Conservation (phyloP, 2,888 invertebrate genomes). For the Frankliniella fusca region DNA sequence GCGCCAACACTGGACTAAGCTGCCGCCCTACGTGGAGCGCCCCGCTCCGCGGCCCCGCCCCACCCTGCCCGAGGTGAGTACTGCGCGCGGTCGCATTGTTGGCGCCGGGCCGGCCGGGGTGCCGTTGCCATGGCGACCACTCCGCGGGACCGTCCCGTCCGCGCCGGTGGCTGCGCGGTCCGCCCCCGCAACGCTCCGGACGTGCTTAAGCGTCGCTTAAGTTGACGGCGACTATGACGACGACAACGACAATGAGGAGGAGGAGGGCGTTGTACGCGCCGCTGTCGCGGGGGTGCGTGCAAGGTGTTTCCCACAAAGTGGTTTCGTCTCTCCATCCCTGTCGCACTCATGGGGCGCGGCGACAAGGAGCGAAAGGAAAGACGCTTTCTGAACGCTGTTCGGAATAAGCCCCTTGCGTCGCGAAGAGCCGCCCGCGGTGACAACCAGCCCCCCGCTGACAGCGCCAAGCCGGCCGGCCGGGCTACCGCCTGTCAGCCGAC, state of each 20-base stretch:
- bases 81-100: neutral
- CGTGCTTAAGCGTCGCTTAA: too few species aligned
- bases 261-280: neutral
- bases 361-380: too few species aligned
- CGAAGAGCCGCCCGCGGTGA: neutral
- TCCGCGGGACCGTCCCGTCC: neutral
- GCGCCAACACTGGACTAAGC: neutral
- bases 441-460: neutral
- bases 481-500: neutral
- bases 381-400: too few species aligned
- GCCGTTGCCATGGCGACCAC: neutral
- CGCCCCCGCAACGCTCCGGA: neutral
- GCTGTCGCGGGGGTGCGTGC: neutral
- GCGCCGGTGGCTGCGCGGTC: neutral
- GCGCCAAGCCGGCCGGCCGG: neutral
- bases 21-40: neutral
- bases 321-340: too few species aligned
- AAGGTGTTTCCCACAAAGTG: too few species aligned
- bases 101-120: neutral
- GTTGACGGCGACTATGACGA: too few species aligned
- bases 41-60: neutral
- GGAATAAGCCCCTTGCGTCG: neutral
- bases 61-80: neutral
- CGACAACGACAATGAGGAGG: too few species aligned
- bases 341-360: too few species aligned